These are phyloP conservation scores for Linurgus olivaceus DNA, from an alignment of 2,797 vertebrate species.

Conservation along the genomic window DNA sequence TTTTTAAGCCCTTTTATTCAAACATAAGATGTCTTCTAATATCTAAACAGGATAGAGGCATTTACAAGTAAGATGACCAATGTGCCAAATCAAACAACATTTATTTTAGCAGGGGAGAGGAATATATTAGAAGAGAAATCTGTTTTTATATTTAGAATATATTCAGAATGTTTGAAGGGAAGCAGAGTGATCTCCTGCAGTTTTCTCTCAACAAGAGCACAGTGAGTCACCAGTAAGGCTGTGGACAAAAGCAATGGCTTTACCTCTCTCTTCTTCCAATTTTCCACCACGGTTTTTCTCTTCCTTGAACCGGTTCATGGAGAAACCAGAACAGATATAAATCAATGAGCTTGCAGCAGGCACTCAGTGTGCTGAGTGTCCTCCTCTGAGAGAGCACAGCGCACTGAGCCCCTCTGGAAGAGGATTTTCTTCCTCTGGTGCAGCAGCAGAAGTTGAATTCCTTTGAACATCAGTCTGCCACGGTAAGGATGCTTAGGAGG, in stretches of 20 bases:
- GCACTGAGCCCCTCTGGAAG: background rate
- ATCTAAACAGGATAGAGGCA: background rate
- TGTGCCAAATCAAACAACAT: slow-evolving; percentile 51
- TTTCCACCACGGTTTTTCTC: background rate
- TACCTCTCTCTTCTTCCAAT: background rate
- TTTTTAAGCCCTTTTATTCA: background rate
- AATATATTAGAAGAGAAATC: background rate
- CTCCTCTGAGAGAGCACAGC: background rate
- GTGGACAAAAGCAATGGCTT: slow-evolving; percentile 8
- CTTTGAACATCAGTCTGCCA: background rate
- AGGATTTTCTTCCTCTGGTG: background rate
- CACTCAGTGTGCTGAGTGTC: accelerated
- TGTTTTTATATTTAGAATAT: slow-evolving; percentile 49
- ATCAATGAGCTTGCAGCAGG: background rate
- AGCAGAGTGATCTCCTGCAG: background rate
- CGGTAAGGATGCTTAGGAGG: background rate
- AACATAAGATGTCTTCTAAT: background rate
- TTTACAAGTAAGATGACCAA: slow-evolving; percentile 4
- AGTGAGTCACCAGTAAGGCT: background rate
- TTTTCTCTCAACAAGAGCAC: slow-evolving; percentile 11
- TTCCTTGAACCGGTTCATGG: background rate
- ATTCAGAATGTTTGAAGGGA: slow-evolving; percentile 1
- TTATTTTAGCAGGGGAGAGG: background rate
- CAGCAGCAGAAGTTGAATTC: background rate
- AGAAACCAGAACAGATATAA: background rate